Evolutionary conservation across 92 coral and sea anemone species (phyloP), one percentile per base, ranked within the genome.

Genomic region (Hydrozoanthus gracilis): DNA sequence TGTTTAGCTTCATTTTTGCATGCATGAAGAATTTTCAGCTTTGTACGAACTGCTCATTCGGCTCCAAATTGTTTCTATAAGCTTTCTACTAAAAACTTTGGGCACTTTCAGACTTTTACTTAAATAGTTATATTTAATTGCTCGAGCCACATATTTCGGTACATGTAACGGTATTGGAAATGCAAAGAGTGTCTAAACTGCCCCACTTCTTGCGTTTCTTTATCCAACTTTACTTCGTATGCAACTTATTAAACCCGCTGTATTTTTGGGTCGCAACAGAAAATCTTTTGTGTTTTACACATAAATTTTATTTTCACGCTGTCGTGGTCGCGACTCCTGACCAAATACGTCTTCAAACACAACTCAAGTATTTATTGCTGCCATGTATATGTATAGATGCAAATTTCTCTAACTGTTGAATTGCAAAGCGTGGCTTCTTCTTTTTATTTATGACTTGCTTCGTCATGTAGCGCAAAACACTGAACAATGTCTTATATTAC

Each of bases 301-400:
- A 80, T 80, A 61, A 80, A 65, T 7, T 60, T 46, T 39, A 13
- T 50, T 47, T 80, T 67, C 85, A 80, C 85, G 85, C 73, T 80
- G 75, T 17, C 47, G 52, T 65, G 85, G 73, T 44, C 56, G 72
- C 51, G 84, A 83, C 92, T 83, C 44, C 82, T 89, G 88, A 75
- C 87, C 90, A 88, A 88, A 85, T 88, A 89, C 87, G 88, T 90
- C 92, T 88, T 94, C 93, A 94, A 94, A 94, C 98, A 94, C 89
- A 88, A 46, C 88, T 87, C 91, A 87, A 87, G 92, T 86, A 94
- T 93, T 91, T 94, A 91, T 91, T 89, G 82, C 95, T 87, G 52
- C 95, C 88, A 92, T 96, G 99, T 96, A 96, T 96, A 96, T 96
- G 99, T 96, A 96, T 96, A 96, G 98, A 96, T 96, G 99, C 99